phyloP scores from a whole-genome alignment of 2,888 invertebrate species.

The Tetragnatha montana region DNA sequence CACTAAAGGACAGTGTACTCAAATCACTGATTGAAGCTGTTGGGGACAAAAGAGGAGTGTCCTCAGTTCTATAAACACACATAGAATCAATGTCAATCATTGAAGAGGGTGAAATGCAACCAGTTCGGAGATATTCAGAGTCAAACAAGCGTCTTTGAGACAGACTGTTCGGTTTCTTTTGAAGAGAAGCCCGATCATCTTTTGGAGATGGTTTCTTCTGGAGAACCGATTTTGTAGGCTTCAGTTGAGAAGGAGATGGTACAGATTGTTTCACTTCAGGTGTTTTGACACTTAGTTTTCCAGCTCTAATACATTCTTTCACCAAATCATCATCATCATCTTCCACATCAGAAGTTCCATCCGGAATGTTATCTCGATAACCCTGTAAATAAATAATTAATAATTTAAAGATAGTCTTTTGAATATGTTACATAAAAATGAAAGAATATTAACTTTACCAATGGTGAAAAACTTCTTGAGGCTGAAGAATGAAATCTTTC shows the following conservation, averaged over 20 bases:
- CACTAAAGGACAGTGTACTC: slow-evolving; percentile 53
- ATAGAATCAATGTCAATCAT: slow-evolving; percentile 18
- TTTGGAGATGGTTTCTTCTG: slow-evolving; percentile 13
- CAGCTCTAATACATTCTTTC: slow-evolving; percentile 83
- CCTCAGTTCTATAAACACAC: slow-evolving; percentile 48
- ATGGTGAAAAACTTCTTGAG: background rate
- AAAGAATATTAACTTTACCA: background rate
- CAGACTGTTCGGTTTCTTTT: background rate
- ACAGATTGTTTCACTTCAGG: background rate
- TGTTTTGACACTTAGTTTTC: slow-evolving; percentile 79
- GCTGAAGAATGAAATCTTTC: background rate
- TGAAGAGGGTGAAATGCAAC: background rate
- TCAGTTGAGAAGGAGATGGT: background rate
- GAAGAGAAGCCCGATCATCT: background rate
- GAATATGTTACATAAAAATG: background rate
- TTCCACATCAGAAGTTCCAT: slow-evolving; percentile 59
- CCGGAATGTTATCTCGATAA: slow-evolving; percentile 46
- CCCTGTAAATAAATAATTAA: slow-evolving; percentile 21
- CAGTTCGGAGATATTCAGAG: background rate
- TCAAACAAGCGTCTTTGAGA: background rate
- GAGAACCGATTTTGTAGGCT: background rate
- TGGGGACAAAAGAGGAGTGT: slow-evolving; percentile 58
- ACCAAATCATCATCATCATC: slow-evolving; percentile 80
- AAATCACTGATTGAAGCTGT: slow-evolving; percentile 56
- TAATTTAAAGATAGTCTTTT: background rate